Conservation (phyloP, 2,888 invertebrate species). For the Aphidoletes aphidimyza region DNA sequence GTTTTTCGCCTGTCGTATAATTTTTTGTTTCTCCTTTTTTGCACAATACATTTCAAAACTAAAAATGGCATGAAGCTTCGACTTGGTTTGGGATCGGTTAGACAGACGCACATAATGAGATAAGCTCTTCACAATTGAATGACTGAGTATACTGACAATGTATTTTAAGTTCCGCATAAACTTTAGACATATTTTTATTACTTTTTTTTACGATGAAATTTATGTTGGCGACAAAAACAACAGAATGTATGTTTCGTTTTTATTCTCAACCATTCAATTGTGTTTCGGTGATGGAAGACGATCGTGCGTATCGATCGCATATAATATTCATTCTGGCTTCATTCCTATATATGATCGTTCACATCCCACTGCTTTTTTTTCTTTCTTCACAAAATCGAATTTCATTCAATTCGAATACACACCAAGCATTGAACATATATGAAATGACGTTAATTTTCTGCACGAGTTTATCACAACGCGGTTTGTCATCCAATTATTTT, state of each 20-base stretch:
- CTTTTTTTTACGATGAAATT: no score
- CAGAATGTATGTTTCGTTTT: no score
- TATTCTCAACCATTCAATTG: no score
- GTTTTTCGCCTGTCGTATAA: constrained; percentile 15
- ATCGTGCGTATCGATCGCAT: neutral
- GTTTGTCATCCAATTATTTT: constrained; percentile 44
- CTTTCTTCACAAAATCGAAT: no score
- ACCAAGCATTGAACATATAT: neutral
- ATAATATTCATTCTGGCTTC: neutral
- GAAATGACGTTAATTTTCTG: neutral
- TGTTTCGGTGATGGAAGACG: no score
- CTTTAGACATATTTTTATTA: no score
- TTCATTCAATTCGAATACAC: neutral
- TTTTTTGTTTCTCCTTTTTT: neutral
- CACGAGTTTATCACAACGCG: neutral
- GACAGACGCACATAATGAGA: constrained; percentile 19
- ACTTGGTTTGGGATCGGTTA: no score
- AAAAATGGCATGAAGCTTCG: constrained; percentile 32
- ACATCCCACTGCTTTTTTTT: neutral
- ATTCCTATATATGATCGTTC: neutral
- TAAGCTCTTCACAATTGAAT: neutral
- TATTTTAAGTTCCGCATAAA: no score
- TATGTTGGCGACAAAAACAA: no score
- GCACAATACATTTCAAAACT: constrained; percentile 24
- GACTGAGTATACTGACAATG: no score